phyloP scores from a whole-genome alignment of 2,888 invertebrate species.

The Acanthosepion esculentum region DNA sequence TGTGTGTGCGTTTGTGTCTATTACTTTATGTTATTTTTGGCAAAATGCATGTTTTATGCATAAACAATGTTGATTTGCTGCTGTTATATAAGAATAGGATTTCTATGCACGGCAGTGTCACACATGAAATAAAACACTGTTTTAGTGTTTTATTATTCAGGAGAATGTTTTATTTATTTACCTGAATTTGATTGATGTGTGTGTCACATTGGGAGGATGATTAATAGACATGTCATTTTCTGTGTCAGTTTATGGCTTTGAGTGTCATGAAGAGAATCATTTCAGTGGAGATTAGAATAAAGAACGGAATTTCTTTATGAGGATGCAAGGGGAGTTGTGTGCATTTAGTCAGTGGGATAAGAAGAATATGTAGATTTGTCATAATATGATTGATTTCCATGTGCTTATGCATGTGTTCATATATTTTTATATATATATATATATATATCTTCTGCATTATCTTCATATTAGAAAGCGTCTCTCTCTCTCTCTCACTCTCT shows the following conservation, averaged over 20 bases:
- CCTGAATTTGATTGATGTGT: not conserved
- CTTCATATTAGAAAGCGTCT: no score
- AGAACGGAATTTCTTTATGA: not conserved
- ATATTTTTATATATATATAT: no score
- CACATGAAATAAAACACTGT: not conserved
- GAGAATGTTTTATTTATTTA: not conserved
- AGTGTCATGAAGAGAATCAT: not conserved
- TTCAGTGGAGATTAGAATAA: not conserved
- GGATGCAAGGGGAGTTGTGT: not conserved
- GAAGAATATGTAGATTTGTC: no score
- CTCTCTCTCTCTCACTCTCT: no score
- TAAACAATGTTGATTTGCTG: not conserved
- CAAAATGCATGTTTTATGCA: not conserved
- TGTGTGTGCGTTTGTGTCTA: no score
- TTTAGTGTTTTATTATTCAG: not conserved
- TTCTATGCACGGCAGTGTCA: not conserved
- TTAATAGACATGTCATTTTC: constrained; percentile 13
- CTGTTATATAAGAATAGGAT: not conserved
- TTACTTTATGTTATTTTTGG: no score
- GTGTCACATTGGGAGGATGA: not conserved
- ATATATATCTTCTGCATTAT: no score
- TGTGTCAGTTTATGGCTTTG: not conserved
- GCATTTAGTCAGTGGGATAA: not conserved
- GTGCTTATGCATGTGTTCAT: not conserved
- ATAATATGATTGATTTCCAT: not conserved